Evolutionary conservation across 2,113 vertebrate genomes (phyloP).

Genomic region (Chloebia gouldiae): DNA sequence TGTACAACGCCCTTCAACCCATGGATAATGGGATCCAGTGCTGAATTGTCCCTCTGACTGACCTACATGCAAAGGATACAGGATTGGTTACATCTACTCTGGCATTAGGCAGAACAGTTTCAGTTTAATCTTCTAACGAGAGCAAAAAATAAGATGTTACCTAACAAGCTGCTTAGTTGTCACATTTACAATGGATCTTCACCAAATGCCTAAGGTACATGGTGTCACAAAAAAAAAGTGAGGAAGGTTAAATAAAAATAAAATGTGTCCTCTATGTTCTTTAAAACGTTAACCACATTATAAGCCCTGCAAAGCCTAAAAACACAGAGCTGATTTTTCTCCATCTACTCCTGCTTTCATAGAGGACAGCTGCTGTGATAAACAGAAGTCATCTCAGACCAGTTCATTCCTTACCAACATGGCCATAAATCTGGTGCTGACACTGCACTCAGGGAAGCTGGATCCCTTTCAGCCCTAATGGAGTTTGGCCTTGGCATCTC

Average conservation of each 20-base stretch:
- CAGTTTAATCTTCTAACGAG: conserved; percentile 66
- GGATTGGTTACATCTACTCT: conserved; percentile 74
- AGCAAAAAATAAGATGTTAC: conserved; percentile 21
- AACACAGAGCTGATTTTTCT: background rate
- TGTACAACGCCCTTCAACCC: conserved; percentile 95
- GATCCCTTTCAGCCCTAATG: background rate
- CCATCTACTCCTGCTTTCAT: conserved; percentile 12
- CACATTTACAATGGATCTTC: conserved; percentile 24
- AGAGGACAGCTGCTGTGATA: background rate
- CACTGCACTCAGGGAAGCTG: background rate
- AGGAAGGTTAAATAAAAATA: conserved; percentile 57
- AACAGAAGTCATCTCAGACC: conserved; percentile 32
- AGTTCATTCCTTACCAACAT: background rate
- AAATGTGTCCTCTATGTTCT: conserved; percentile 27
- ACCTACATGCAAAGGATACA: conserved; percentile 83
- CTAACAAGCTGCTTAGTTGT: conserved; percentile 52
- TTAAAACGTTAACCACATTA: conserved; percentile 12
- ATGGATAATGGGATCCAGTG: conserved; percentile 93
- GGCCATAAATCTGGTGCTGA: background rate
- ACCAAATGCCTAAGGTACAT: conserved; percentile 38
- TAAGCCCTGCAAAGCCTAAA: background rate
- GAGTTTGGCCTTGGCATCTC: background rate
- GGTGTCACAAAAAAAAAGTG: conserved; percentile 51
- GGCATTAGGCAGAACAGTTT: conserved; percentile 67
- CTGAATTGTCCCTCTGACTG: conserved; percentile 90